Conservation (phyloP, 1,140 invertebrate genomes). For the Brachionus manjavacas region DNA sequence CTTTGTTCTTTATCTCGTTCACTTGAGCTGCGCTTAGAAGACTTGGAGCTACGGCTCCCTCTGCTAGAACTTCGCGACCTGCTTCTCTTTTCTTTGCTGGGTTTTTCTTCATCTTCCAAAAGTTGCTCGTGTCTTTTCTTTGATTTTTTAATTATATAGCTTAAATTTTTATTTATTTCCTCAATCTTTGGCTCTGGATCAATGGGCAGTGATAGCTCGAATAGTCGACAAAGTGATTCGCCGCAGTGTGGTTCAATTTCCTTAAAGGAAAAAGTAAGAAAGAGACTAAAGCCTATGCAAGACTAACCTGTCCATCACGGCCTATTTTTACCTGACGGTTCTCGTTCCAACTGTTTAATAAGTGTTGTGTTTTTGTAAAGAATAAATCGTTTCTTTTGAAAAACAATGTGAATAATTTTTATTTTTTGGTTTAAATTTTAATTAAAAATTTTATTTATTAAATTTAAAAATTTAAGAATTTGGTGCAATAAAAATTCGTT, state of each 20-base stretch:
- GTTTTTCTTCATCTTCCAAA: neutral
- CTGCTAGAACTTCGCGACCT: neutral
- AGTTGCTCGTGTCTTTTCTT: constrained; percentile 20
- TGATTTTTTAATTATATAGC: constrained; percentile 18
- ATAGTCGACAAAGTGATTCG: constrained; percentile 85
- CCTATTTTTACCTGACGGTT: constrained; percentile 97
- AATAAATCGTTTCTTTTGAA: constrained; percentile 75
- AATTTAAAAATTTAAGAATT: neutral
- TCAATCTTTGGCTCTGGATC: constrained; percentile 3
- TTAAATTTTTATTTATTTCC: constrained; percentile 23
- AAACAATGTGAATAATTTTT: neutral
- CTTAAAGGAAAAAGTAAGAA: constrained; percentile 56
- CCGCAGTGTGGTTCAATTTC: constrained; percentile 91
- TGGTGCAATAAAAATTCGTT: neutral
- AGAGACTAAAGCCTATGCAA: neutral
- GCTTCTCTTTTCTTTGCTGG: neutral
- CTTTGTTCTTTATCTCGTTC: neutral
- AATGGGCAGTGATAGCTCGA: constrained; percentile 53
- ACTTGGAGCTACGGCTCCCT: neutral
- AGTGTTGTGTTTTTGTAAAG: constrained; percentile 81
- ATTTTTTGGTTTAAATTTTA: neutral
- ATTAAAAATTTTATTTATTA: neutral
- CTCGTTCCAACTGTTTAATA: constrained; percentile 97
- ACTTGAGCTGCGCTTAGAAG: neutral
- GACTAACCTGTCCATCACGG: constrained; percentile 74